Evolutionary conservation across 2,113 vertebrate species (phyloP), one percentile per base, ranked within the genome.

Genomic region (Sinocyclocheilus grahami): DNA sequence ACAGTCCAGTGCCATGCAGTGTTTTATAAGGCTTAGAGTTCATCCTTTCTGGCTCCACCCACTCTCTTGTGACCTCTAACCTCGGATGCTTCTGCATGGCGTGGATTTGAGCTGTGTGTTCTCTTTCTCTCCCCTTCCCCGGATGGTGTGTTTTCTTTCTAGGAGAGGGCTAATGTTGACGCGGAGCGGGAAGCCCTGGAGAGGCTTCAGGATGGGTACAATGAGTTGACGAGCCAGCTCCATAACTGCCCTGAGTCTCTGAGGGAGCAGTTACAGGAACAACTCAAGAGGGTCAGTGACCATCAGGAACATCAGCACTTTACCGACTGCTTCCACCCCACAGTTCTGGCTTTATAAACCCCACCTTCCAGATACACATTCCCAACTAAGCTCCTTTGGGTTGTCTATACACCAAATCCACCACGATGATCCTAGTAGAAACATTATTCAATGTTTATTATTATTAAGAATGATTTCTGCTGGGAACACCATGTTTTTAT

Each of bases 161-260:
- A 99, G 98, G 98, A 97, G 92, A 97, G 97, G 93, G 96, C 96
- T 95, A 97, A 97, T 92, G 94, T 99, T 94, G 97, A 97, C 93
- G 95, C 95, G 14, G 97, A 97, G 94, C 96, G 96, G 90, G 95
- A 94, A 93, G 95, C 96, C 93, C 96, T 99, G 94, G 96, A 97
- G 94, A 95, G 95, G 92, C 97, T 97, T 91, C 97, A 92, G 94
- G 96, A 93, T 81, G 94, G 95, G 92, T 96, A 96, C 95, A 94
- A 94, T 93, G 97, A 98, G 95, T 95, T 97, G 95, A 96, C 95
- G 97, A 97, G 93, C 94, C 97, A 98, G 95, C 97, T 99, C 89
- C 96, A 96, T 96, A 97, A 97, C 95, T 98, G 98, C 95, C 97
- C 98, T 37, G 97, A 99, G 94, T 97, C 98, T 76, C 93, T 98